Conservation (phyloP, 2,888 invertebrate species). For the Xylota segnis region DNA sequence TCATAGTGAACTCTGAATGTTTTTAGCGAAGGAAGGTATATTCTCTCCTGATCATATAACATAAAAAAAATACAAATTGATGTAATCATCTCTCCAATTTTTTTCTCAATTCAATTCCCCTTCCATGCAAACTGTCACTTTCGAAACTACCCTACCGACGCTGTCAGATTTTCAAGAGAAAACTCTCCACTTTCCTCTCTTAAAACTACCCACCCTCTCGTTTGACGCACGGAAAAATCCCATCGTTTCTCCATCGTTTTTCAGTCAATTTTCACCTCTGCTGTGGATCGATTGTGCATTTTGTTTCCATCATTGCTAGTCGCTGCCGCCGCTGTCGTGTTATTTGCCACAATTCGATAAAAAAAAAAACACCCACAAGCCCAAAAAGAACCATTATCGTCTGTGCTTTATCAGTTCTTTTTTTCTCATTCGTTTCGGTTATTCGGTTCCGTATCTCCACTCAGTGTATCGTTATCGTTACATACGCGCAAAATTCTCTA, state of each 20-base stretch:
- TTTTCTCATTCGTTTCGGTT: slow-evolving; percentile 18
- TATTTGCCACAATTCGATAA: slow-evolving; percentile 17
- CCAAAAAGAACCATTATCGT: slow-evolving; percentile 25
- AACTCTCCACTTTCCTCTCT: slow-evolving; percentile 16
- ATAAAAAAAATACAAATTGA: neutral
- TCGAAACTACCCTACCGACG: neutral
- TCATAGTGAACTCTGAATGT: too few relatives aligned
- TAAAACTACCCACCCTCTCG: neutral
- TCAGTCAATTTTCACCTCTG: slow-evolving; percentile 72
- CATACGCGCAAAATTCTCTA: slow-evolving; percentile 74
- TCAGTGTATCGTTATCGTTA: slow-evolving; percentile 43
- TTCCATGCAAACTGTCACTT: neutral
- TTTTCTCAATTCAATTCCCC: neutral
- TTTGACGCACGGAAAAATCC: slow-evolving; percentile 43
- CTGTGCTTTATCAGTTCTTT: slow-evolving; percentile 48
- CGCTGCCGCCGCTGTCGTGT: slow-evolving; percentile 49
- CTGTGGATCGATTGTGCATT: slow-evolving; percentile 54
- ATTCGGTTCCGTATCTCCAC: slow-evolving; percentile 17
- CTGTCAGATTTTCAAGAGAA: slow-evolving; percentile 13
- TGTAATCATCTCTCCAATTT: slow-evolving; percentile 14
- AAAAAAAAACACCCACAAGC: neutral
- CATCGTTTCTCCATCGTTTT: slow-evolving; percentile 41
- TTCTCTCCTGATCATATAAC: too few relatives aligned
- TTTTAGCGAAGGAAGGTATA: too few relatives aligned
- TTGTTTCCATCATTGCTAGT: slow-evolving; percentile 33